Evolutionary conservation across 2,113 vertebrate species (phyloP).

Genomic region (Dunckerocampus dactyliophorus): DNA sequence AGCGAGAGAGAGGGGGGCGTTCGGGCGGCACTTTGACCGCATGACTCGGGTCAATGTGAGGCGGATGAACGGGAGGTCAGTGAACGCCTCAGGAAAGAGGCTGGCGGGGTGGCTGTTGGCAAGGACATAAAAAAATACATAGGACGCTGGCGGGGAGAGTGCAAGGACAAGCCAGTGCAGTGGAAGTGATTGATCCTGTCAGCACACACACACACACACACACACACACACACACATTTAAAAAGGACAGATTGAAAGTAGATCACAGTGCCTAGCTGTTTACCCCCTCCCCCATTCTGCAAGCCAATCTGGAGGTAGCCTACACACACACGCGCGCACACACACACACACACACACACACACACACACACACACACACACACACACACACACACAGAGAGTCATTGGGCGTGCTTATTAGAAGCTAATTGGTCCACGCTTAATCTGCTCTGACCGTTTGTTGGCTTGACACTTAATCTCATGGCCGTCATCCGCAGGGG

Average conservation of each 20-base stretch:
- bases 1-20: neutral
- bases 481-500: conserved; percentile 15
- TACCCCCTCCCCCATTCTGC: conserved; percentile 48
- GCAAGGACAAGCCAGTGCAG: conserved; percentile 49
- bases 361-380: conserved; percentile 21
- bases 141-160: conserved; percentile 34
- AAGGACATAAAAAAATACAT: conserved; percentile 12
- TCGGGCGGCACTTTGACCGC: conserved; percentile 21
- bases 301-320: conserved; percentile 35
- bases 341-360: conserved; percentile 14
- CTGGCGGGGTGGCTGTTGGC: conserved; percentile 22
- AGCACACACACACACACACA: conserved; percentile 22
- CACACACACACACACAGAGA: conserved; percentile 26
- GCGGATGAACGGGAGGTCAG: conserved; percentile 35
- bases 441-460: conserved; percentile 57
- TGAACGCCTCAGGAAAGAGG: conserved; percentile 19
- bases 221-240: conserved; percentile 24
- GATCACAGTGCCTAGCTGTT: conserved; percentile 49
- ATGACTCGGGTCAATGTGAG: conserved; percentile 15
- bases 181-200: conserved; percentile 65
- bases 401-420: conserved; percentile 46
- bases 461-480: conserved; percentile 45
- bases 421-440: conserved; percentile 57
- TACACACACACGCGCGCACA: conserved; percentile 5
- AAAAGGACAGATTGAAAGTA: conserved; percentile 54